Conservation (phyloP, 2,797 vertebrate genomes). For the Limosa lapponica region DNA sequence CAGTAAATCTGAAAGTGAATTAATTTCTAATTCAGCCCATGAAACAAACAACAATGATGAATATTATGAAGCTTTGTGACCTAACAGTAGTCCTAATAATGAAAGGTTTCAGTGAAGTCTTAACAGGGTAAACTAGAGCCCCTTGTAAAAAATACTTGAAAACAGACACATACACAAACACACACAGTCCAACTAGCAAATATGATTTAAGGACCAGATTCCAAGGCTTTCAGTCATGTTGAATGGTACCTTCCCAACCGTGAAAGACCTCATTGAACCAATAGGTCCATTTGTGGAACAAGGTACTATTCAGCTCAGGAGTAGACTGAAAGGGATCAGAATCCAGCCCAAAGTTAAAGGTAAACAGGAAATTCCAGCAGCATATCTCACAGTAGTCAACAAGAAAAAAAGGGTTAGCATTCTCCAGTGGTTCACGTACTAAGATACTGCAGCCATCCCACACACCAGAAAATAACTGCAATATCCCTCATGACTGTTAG, state of each 20-base stretch:
- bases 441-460: neutral
- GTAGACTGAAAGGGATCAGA: neutral
- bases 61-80: neutral
- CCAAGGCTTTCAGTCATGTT: neutral
- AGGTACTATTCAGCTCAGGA: constrained; percentile 13
- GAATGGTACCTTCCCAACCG: neutral
- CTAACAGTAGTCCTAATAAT: neutral
- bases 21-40: constrained; percentile 18
- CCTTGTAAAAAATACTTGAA: neutral
- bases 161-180: neutral
- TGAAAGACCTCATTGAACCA: neutral
- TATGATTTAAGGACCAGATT: constrained; percentile 10
- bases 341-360: neutral
- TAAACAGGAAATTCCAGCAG: constrained; percentile 35
- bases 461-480: neutral
- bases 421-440: neutral
- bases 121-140: neutral
- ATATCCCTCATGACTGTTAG: neutral
- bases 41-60: constrained; percentile 7
- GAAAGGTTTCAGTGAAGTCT: neutral
- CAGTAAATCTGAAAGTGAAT: constrained; percentile 13
- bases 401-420: neutral
- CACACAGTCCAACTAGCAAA: neutral
- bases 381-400: neutral
- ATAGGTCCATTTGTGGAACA: neutral